Evolutionary conservation across 92 coral and sea anemone genomes (phyloP).

Genomic region (Zoanthus gigantus): DNA sequence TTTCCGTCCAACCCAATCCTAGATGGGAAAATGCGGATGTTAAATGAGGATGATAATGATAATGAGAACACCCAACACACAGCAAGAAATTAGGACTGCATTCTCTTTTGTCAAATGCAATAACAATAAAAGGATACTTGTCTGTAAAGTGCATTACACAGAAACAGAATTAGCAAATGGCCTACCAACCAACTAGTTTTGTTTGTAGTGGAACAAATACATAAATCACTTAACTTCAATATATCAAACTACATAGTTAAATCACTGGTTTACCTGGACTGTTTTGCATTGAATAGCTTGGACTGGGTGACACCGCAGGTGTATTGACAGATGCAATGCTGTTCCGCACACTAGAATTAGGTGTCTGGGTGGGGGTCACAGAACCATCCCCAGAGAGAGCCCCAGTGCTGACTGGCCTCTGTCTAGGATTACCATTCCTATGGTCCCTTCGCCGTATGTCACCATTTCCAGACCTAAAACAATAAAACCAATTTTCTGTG

Average conservation of each 20-base stretch:
- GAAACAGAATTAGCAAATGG: too few relatives aligned
- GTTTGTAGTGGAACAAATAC: too few relatives aligned
- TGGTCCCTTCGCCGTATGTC: conserved; percentile 79
- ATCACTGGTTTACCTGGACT: background rate
- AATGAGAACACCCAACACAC: too few relatives aligned
- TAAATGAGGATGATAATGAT: too few relatives aligned
- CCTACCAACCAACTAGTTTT: too few relatives aligned
- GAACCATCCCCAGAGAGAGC: conserved; percentile 61
- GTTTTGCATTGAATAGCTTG: background rate
- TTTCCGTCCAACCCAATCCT: too few relatives aligned
- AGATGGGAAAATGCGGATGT: too few relatives aligned
- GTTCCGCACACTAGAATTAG: conserved; percentile 42
- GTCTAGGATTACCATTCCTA: conserved; percentile 58
- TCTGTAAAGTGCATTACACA: too few relatives aligned
- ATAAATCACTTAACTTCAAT: too few relatives aligned
- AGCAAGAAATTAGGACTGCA: too few relatives aligned
- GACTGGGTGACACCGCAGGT: background rate
- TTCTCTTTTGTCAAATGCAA: too few relatives aligned
- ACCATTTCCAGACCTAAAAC: conserved; percentile 40
- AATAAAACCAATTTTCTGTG: background rate
- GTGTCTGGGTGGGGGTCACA: conserved; percentile 11
- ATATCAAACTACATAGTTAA: background rate
- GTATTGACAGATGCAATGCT: conserved; percentile 36
- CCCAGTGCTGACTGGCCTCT: conserved; percentile 73
- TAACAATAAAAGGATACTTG: too few relatives aligned